Evolutionary conservation across 2,797 vertebrate species (phyloP).

Genomic region (Catharus ustulatus): DNA sequence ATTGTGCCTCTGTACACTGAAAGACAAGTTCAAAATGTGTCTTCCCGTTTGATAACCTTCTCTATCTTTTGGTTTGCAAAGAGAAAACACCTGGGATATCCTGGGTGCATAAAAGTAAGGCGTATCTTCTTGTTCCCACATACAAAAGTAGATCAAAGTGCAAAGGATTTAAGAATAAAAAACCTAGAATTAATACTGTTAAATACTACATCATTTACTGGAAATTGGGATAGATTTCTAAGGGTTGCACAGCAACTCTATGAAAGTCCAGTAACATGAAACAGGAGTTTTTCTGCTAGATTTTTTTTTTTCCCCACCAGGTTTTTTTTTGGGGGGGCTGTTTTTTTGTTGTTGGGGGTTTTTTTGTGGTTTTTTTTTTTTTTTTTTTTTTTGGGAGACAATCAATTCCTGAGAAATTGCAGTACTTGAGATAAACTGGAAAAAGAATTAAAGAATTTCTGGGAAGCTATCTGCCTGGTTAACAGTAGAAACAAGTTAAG

Average conservation of each 20-base stretch:
- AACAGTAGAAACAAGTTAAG: neutral
- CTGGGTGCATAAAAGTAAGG: neutral
- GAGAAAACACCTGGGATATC: neutral
- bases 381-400: neutral
- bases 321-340: no score
- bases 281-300: rapidly evolving
- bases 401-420: neutral
- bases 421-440: neutral
- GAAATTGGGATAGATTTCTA: neutral
- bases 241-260: neutral
- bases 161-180: neutral
- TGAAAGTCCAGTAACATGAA: neutral
- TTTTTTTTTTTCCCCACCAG: no score
- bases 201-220: neutral
- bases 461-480: neutral
- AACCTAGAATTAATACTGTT: neutral
- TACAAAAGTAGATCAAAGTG: neutral
- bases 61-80: neutral
- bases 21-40: constrained; percentile 46
- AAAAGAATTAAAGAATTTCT: neutral
- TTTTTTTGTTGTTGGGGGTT: no score
- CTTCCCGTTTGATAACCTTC: neutral
- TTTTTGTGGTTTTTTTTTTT: no score
- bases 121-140: neutral
- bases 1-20: neutral